phyloP scores from a whole-genome alignment of 2,797 vertebrate species.

The Diplodus puntazzo region DNA sequence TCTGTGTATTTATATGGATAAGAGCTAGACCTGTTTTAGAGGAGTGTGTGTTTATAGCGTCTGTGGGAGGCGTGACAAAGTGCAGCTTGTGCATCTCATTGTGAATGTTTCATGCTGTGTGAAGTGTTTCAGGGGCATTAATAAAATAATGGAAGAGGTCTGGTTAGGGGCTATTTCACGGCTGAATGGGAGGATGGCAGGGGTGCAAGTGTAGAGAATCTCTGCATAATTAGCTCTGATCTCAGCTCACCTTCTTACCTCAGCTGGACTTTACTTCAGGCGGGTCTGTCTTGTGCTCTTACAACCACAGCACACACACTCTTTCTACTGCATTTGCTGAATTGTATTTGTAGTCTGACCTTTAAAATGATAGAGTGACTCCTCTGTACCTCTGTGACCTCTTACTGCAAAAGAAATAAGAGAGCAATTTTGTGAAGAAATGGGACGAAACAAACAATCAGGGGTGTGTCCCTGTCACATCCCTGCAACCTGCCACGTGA shows the following conservation, averaged over 20 bases:
- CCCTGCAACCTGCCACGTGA: not conserved
- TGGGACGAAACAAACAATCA: no score
- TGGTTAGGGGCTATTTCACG: conserved; percentile 51
- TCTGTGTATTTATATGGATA: not conserved
- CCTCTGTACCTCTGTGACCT: no score
- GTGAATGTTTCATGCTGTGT: conserved; percentile 35
- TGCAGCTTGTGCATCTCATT: conserved; percentile 27
- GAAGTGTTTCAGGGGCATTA: conserved; percentile 36
- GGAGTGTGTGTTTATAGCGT: not conserved
- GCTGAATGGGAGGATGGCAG: conserved; percentile 29
- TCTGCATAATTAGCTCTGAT: conserved; percentile 55
- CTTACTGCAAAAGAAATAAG: no score
- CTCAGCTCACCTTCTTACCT: conserved; percentile 34
- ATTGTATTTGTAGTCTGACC: not conserved
- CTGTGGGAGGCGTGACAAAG: conserved; percentile 19
- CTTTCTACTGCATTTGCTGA: fast-evolving
- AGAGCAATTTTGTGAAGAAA: no score
- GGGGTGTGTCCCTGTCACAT: no score
- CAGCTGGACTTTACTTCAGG: conserved; percentile 22
- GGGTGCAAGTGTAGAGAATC: conserved; percentile 46
- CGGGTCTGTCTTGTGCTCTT: conserved; percentile 12
- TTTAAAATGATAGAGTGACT: conserved; percentile 1
- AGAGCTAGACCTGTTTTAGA: not conserved
- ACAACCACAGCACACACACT: not conserved
- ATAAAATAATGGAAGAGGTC: conserved; percentile 41